A percentile compares a stretch with the other conserved stretches of the same genome.
These are phyloP conservation scores for Brachyistius frenatus DNA, from an alignment of 2,113 vertebrate species.

Conservation along the genomic window DNA sequence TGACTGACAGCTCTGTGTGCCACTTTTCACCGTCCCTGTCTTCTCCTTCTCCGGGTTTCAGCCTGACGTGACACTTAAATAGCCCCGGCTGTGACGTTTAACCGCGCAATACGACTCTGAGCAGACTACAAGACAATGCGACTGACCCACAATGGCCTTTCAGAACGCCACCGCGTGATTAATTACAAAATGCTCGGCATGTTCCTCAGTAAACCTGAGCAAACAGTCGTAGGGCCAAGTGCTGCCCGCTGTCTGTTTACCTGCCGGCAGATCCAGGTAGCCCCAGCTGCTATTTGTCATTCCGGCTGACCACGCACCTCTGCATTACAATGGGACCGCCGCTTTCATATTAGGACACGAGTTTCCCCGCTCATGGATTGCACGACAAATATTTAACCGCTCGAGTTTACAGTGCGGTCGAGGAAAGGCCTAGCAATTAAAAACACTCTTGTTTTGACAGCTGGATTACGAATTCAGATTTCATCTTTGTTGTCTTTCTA, in stretches of 20 bases:
- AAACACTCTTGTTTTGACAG: constrained; percentile 38
- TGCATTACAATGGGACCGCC: constrained; percentile 27
- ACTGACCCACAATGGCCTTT: constrained; percentile 1
- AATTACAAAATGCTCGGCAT: constrained; percentile 16
- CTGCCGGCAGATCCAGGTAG: neutral
- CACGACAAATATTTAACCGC: constrained; percentile 43
- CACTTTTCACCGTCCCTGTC: neutral
- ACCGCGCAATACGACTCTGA: neutral
- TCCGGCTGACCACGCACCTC: neutral
- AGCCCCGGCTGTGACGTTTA: constrained; percentile 28
- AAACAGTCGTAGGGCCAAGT: constrained; percentile 59
- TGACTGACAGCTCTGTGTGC: neutral
- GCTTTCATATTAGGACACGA: neutral
- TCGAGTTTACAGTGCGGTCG: neutral
- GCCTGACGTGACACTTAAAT: constrained; percentile 53
- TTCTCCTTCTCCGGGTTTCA: neutral
- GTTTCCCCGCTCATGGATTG: neutral
- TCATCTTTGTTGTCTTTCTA: neutral
- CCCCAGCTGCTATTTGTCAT: constrained; percentile 48
- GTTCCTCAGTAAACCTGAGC: constrained; percentile 15
- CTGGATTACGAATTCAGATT: constrained; percentile 23
- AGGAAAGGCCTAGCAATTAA: neutral
- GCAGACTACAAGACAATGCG: neutral
- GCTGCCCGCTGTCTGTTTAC: constrained; percentile 20
- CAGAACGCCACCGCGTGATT: constrained; percentile 11